A percentile compares a stretch with the other conserved stretches of the same genome.
phyloP scores from a whole-genome alignment of 2,888 invertebrate genomes.

The Charanyca ferruginea region DNA sequence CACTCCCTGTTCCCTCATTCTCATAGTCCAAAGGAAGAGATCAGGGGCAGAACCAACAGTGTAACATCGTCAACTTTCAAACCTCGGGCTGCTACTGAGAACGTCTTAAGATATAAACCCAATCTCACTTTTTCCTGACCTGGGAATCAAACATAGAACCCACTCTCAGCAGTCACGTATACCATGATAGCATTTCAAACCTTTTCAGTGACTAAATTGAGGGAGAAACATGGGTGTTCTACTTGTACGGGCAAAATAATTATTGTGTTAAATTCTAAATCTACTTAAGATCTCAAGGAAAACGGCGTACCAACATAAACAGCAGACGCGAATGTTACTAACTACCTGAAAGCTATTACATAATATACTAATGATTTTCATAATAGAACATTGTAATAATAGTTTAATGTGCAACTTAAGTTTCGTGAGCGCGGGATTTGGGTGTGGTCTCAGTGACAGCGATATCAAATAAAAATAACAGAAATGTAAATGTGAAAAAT shows the following conservation, averaged over 20 bases:
- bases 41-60: no score
- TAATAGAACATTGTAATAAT: conserved; percentile 53
- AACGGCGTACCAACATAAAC: conserved; percentile 3
- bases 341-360: conserved; percentile 40
- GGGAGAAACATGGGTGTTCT: no score
- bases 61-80: no score
- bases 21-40: no score
- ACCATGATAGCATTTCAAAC: conserved; percentile 1
- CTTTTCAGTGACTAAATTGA: neutral
- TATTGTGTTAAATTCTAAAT: neutral
- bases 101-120: no score
- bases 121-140: no score
- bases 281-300: conserved; percentile 1
- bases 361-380: conserved; percentile 54
- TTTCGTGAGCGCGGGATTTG: conserved; percentile 39
- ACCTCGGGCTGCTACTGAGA: no score
- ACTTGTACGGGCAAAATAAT: no score
- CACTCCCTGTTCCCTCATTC: no score
- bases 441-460: conserved; percentile 13
- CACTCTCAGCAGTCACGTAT: no score
- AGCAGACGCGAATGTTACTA: conserved; percentile 15
- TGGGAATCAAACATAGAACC: no score
- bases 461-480: neutral
- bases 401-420: conserved; percentile 57
- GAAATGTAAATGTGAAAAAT: neutral